Evolutionary conservation across 2,797 vertebrate genomes (phyloP), one percentile per base, ranked within the genome.

Genomic region (Poecilia velifera): DNA sequence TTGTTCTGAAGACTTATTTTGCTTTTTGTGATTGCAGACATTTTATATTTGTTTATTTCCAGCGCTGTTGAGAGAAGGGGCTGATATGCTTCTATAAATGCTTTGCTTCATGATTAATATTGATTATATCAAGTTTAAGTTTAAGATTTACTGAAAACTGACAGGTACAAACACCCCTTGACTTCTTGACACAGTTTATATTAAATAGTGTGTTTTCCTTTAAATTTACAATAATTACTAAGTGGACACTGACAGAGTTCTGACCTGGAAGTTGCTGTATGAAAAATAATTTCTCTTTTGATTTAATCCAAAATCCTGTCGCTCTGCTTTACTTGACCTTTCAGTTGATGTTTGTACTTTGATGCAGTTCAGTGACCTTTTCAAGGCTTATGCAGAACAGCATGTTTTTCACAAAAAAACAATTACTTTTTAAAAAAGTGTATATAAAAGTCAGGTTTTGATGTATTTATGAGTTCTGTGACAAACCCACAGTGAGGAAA

Each of bases 281-380:
- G 16, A 68, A 68, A 68, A 68, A 25, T 12, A 0, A 10, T 41
- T 20, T 66, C 31, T 36, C 18, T 20, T 66, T 22, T 68, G 36
- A 68, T 25, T 22, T 41, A 25, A 68, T 68, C 64, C 20, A 36
- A 68, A 68, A 68, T 25, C 36, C 36, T 39, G 64, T 41, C 64
- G 22, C 36, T 68, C 64, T 41, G 36, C 20, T 68, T 68, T 25
- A 41, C 36, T 41, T 68, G 36, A 68, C 64, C 64, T 68, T 68
- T 68, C 36, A 41, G 64, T 68, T 68, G 64, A 41, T 68, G 36
- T 25, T 68, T 41, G 36, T 41, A 68, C 18, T 68, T 68, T 39
- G 64, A 68, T 68, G 36, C 64, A 68, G 64, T 68, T 36, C 64
- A 68, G 36, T 41, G 64, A 68, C 36, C 34, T 68, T 68, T 41